Conservation (phyloP, 2,797 vertebrate species). For the Eleutherodactylus coqui region DNA sequence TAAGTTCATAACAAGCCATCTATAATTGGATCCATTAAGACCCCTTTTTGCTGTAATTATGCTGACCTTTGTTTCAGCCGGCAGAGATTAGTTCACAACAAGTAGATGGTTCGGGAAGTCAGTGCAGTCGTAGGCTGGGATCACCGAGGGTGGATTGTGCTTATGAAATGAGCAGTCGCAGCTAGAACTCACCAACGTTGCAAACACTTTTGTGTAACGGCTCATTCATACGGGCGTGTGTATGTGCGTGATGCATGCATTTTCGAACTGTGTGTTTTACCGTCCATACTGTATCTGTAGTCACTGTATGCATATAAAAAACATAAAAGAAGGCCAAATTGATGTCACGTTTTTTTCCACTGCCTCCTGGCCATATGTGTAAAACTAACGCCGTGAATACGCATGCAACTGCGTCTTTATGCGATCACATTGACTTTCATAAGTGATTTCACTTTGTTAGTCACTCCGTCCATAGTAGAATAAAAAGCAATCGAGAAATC, state of each 20-base stretch:
- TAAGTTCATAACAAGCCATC: conserved; percentile 50
- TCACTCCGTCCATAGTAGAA: too few relatives aligned
- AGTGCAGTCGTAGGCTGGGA: background rate
- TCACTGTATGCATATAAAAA: too few relatives aligned
- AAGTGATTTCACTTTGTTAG: too few relatives aligned
- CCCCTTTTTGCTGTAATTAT: conserved; percentile 54
- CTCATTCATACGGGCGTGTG: too few relatives aligned
- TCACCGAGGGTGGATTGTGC: background rate
- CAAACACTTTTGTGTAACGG: background rate
- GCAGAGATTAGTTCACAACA: conserved; percentile 37
- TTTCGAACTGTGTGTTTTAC: background rate
- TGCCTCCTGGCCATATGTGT: too few relatives aligned
- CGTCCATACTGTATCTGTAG: too few relatives aligned
- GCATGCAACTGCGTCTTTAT: too few relatives aligned
- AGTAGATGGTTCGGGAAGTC: background rate
- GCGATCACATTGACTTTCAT: too few relatives aligned
- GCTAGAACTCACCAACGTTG: background rate
- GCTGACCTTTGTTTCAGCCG: conserved; percentile 49
- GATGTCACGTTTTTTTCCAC: too few relatives aligned
- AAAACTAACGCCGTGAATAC: too few relatives aligned
- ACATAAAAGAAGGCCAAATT: too few relatives aligned
- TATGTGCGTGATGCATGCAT: background rate
- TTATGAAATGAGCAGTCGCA: background rate
- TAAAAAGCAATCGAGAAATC: too few relatives aligned
- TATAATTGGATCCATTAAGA: conserved; percentile 59